Percentiles rank a stretch among this genome's conserved stretches.
Conservation (phyloP, 2,888 invertebrate genomes). For the Eupithecia exiguata region DNA sequence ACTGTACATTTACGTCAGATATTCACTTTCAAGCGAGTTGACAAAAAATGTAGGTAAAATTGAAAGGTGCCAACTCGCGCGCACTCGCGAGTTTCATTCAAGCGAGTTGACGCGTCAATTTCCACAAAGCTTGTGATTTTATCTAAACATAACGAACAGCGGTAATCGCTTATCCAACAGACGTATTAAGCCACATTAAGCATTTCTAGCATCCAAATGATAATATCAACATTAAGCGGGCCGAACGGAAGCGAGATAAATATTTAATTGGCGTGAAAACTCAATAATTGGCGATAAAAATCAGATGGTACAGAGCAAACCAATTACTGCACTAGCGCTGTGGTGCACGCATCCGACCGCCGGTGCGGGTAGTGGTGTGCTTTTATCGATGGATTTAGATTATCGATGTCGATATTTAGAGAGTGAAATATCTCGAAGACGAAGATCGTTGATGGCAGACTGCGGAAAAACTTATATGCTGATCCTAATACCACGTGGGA, state of each 20-base stretch:
- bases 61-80: too few relatives aligned
- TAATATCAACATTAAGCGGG: conserved; percentile 64
- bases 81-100: too few relatives aligned
- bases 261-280: conserved; percentile 83
- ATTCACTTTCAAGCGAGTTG: too few relatives aligned
- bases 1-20: too few relatives aligned
- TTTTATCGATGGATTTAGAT: conserved; percentile 15
- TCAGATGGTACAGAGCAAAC: conserved; percentile 70
- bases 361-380: conserved; percentile 55
- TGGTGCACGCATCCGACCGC: conserved; percentile 69
- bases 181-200: conserved; percentile 45
- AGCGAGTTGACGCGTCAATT: too few relatives aligned
- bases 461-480: neutral
- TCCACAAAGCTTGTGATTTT: neutral
- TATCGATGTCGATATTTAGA: conserved; percentile 3
- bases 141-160: neutral
- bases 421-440: neutral
- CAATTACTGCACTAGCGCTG: conserved; percentile 76
- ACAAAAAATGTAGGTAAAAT: too few relatives aligned
- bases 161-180: conserved; percentile 27
- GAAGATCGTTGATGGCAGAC: neutral
- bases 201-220: conserved; percentile 56
- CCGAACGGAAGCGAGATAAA: conserved; percentile 77
- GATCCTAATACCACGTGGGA: too few relatives aligned
- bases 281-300: conserved; percentile 83